Base-by-base conservation (phyloP, 2,888 invertebrate genomes). In the Drosophila rubida region DNA sequence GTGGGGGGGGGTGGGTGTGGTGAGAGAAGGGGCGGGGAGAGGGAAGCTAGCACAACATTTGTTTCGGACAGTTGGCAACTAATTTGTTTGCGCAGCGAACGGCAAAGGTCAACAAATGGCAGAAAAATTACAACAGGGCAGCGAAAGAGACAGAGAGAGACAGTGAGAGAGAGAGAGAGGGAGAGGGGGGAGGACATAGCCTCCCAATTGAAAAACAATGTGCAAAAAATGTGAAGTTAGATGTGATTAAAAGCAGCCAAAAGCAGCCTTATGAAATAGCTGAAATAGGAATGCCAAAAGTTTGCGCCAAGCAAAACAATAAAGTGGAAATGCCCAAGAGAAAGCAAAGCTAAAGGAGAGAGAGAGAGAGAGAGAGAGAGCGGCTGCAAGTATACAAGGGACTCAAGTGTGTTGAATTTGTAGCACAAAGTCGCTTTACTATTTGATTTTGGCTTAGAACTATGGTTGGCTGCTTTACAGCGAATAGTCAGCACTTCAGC, bases 41-140 rank as follows among this genome's bases (percentile, higher is more conserved):
- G 7, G 9, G 11, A 25, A 23, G 51, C 9, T 23, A 44, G 61
- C 50, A 80, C 81, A 84, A 78, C 87, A 81, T 87, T 81, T 81
- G 81, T 84, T 84, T 84, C 72, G 78, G 81, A 87, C 81, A 87
- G 87, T 81, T 84, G 81, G 87, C 78, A 81, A 83, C 87, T 87
- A 81, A 81, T 81, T 81, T 81, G 84, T 75, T 80, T 76, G 64
- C 77, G 61, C 63, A 74, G 74, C 64, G 66, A 62, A 69, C 74
- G 30, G 16, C 57, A 80, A 69, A 70, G 69, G 77, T 69, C 80
- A 77, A 63, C 62, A 77, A 81, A 86, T 86, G 77, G 77, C 77
- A 77, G 80, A 74, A 60, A 61, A 66, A 70, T 59, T 57, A 53
- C 32, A 49, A 23, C 7, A 25, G 5, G 4, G 25, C 27, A 27